phyloP scores from a whole-genome alignment of 2,113 vertebrate species.

The Lathamus discolor region DNA sequence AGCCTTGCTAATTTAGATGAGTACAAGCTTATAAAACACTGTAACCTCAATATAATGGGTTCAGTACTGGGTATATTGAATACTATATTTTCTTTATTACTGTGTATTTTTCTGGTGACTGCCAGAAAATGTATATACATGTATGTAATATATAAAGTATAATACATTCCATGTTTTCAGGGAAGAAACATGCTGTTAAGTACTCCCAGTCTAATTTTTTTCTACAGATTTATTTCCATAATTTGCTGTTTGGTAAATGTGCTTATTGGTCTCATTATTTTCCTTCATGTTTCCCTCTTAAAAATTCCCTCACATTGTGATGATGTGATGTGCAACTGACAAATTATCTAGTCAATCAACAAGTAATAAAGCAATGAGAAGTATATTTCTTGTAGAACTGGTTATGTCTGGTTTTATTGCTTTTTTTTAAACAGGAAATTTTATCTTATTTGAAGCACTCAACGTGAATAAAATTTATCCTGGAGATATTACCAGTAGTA shows the following conservation, averaged over 20 bases:
- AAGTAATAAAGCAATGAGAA: neutral
- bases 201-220: neutral
- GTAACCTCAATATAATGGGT: neutral
- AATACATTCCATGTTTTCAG: neutral
- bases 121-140: neutral
- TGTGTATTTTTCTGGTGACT: neutral
- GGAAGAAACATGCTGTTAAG: neutral
- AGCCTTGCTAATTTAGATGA: conserved; percentile 46
- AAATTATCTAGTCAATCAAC: neutral
- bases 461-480: neutral
- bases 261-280: neutral
- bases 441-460: neutral
- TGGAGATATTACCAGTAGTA: neutral
- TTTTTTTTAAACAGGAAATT: neutral
- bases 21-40: conserved; percentile 5
- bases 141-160: neutral
- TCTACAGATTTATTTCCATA: neutral
- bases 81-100: neutral
- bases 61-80: neutral
- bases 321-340: neutral
- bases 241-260: neutral
- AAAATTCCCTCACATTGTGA: neutral
- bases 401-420: neutral
- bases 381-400: neutral
- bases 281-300: neutral